Evolutionary conservation across 2,797 vertebrate species (phyloP).

Genomic region (Anniella stebbinsi): DNA sequence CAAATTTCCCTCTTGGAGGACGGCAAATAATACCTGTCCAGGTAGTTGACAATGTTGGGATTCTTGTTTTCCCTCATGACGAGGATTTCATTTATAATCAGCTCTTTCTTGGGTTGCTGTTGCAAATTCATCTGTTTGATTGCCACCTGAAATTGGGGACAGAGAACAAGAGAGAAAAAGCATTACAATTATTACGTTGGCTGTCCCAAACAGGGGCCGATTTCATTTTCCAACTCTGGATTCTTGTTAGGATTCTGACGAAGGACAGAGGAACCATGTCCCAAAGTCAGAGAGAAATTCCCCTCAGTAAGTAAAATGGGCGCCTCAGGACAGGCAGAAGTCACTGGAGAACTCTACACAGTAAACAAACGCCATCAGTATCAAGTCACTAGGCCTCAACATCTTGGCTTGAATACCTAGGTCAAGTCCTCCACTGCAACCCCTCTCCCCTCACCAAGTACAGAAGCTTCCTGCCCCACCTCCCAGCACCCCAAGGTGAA

Average conservation of each 20-base stretch:
- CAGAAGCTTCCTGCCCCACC: no score
- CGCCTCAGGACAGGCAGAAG: not conserved
- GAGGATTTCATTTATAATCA: constrained; percentile 98
- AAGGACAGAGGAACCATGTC: not conserved
- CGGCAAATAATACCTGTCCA: constrained; percentile 90
- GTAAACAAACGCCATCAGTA: not conserved
- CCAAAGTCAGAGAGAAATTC: no score
- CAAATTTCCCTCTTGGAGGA: not conserved
- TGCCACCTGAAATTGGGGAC: constrained; percentile 84
- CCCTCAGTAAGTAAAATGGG: no score
- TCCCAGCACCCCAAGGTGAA: no score
- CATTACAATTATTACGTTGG: not conserved
- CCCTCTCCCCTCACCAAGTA: not conserved
- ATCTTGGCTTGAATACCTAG: not conserved
- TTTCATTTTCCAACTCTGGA: not conserved
- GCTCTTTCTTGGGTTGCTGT: constrained; percentile 96
- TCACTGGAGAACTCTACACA: no score
- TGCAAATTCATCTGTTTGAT: constrained; percentile 99
- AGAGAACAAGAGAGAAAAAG: not conserved
- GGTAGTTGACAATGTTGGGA: constrained; percentile 97
- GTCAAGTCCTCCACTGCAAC: not conserved
- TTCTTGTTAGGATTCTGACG: no score
- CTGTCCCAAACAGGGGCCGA: no score
- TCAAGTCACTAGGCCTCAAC: not conserved
- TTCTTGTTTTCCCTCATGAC: constrained; percentile 99